Percentiles rank a stretch among this genome's conserved stretches.
These are phyloP conservation scores for Smithornis capensis DNA, from an alignment of 2,113 vertebrate genomes.

Conservation along the genomic window DNA sequence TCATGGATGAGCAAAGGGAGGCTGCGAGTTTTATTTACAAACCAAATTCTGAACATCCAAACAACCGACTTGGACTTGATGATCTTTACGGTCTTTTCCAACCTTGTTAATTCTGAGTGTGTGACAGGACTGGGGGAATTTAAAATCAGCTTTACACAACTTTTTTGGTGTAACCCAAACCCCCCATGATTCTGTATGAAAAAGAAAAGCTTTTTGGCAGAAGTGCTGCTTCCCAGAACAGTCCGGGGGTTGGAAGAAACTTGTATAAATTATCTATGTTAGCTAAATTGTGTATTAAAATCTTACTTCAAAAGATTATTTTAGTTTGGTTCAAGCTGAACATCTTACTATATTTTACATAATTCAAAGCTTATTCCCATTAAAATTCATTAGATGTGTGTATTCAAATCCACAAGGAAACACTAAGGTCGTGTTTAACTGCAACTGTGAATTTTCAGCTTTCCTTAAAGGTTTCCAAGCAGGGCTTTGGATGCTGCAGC, in stretches of 20 bases:
- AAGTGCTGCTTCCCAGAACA: neutral
- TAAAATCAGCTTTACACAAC: neutral
- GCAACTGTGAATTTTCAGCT: constrained; percentile 18
- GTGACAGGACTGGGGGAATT: neutral
- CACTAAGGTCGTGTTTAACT: neutral
- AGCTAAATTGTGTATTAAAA: constrained; percentile 55
- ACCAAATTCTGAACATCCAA: neutral
- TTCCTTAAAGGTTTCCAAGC: neutral
- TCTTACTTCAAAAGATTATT: constrained; percentile 26
- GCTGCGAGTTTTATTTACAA: neutral
- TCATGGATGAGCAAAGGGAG: neutral
- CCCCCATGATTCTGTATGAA: neutral
- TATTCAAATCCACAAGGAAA: constrained; percentile 17
- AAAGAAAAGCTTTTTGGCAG: neutral
- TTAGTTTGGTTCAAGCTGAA: neutral
- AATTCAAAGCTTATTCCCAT: constrained; percentile 45
- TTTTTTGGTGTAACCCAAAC: neutral
- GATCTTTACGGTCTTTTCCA: no score
- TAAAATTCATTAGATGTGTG: constrained; percentile 58
- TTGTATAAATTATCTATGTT: constrained; percentile 43
- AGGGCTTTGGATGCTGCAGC: neutral
- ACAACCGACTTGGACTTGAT: no score
- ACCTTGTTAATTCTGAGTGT: no score
- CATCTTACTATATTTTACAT: constrained; percentile 51
- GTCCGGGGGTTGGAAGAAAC: neutral